These are phyloP conservation scores for Muraenolepis orangiensis DNA, from an alignment of 2,797 vertebrate species.

Conservation along the genomic window DNA sequence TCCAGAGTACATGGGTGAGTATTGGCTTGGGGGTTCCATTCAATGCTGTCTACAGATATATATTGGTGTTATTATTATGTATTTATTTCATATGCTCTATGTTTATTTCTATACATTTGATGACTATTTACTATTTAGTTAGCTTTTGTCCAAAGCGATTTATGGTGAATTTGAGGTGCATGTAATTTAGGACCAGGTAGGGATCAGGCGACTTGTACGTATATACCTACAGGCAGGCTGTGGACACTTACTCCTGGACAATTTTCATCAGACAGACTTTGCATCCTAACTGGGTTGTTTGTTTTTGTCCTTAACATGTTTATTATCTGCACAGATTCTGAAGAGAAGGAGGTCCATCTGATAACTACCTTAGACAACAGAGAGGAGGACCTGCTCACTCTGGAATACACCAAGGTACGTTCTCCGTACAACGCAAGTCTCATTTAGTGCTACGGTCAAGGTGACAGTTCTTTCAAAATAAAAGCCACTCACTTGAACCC, in stretches of 20 bases:
- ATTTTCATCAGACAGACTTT: not conserved
- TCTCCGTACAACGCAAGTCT: not conserved
- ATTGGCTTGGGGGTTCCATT: not conserved
- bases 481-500: conserved; percentile 1
- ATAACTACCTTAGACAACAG: conserved; percentile 93
- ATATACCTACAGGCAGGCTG: not conserved
- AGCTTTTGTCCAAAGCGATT: not conserved
- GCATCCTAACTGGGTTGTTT: not conserved
- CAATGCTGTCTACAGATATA: not conserved
- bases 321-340: conserved; percentile 77
- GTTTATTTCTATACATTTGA: not conserved
- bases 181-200: not conserved
- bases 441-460: not conserved
- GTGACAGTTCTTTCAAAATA: not conserved
- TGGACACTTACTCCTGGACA: not conserved
- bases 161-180: not conserved
- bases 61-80: not conserved
- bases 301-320: conserved; percentile 3
- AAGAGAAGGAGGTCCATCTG: conserved; percentile 85
- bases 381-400: conserved; percentile 85
- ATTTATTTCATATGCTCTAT: not conserved
- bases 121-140: not conserved
- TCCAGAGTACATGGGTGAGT: conserved; percentile 89
- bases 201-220: too few relatives aligned
- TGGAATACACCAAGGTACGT: conserved; percentile 88